Conservation (phyloP, 2,797 vertebrate genomes). For the Jordanella pulchra region DNA sequence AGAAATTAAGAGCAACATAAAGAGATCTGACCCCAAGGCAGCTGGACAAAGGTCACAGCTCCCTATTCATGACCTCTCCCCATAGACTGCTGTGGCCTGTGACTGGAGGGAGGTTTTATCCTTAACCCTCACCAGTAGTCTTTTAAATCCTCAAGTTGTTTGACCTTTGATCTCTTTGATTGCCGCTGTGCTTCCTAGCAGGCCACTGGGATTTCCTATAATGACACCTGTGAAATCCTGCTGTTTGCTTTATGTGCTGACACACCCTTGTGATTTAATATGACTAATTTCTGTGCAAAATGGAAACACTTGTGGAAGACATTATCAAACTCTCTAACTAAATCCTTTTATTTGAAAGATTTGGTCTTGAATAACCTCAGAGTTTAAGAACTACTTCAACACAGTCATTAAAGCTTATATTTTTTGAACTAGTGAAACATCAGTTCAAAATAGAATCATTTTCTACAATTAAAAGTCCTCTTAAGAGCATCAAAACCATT, state of each 20-base stretch:
- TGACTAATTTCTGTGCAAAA: constrained; percentile 16
- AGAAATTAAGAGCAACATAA: constrained; percentile 60
- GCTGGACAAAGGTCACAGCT: constrained; percentile 70
- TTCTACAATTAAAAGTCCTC: not conserved
- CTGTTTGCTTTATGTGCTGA: constrained; percentile 35
- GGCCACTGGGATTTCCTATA: constrained; percentile 54
- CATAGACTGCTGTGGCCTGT: constrained; percentile 14
- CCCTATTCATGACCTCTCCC: constrained; percentile 51
- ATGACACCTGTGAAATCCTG: constrained; percentile 58
- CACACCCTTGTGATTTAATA: constrained; percentile 34
- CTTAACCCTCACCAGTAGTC: constrained; percentile 56
- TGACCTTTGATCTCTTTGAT: constrained; percentile 65
- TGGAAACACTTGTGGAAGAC: not conserved
- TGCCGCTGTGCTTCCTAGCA: constrained; percentile 39
- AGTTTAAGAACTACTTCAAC: not conserved
- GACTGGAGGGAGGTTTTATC: constrained; percentile 30
- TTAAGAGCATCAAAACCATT: too few relatives aligned
- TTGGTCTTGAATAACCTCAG: not conserved
- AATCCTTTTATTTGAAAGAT: not conserved
- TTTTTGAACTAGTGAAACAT: not conserved
- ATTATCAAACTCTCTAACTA: not conserved
- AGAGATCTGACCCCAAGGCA: constrained; percentile 62
- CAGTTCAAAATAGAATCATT: not conserved
- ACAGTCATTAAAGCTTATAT: too few relatives aligned
- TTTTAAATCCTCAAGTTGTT: constrained; percentile 72